Conservation (phyloP, 2,113 vertebrate genomes). For the Pachycephala philippinensis region DNA sequence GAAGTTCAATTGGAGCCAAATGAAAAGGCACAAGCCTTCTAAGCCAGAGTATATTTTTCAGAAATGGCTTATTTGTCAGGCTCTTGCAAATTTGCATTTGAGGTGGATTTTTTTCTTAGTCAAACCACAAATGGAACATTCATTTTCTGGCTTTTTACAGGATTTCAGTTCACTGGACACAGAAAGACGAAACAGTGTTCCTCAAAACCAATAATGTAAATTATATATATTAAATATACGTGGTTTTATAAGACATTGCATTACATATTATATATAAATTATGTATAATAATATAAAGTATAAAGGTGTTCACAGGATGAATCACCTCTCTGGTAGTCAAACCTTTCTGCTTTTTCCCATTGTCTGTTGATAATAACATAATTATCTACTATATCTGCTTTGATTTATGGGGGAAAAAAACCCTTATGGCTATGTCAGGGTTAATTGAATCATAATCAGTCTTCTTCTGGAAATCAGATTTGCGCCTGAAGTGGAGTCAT, state of each 20-base stretch:
- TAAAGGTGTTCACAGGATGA: not conserved
- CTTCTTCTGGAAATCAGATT: slow-evolving; percentile 3
- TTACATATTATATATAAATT: not conserved
- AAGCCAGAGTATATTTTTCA: slow-evolving; percentile 11
- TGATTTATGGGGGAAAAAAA: not conserved
- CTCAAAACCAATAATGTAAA: not conserved
- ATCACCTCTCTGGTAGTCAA: not conserved
- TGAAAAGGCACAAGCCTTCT: not conserved
- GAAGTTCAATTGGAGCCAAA: slow-evolving; percentile 42
- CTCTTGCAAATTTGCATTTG: not conserved
- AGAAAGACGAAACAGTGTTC: not conserved
- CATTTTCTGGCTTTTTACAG: not conserved
- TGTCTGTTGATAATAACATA: not conserved
- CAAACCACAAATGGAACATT: not conserved
- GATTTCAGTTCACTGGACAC: not conserved
- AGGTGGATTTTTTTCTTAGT: not conserved
- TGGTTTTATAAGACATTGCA: not conserved
- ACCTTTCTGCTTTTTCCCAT: not conserved
- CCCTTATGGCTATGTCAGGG: not conserved
- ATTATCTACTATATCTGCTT: not conserved
- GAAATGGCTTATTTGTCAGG: slow-evolving; percentile 17
- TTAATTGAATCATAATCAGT: slow-evolving; percentile 11
- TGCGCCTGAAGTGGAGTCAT: not conserved
- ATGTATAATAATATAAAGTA: not conserved
- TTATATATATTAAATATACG: not conserved